Evolutionary conservation across 2,888 invertebrate genomes (phyloP).

Genomic region (Cremastinae sp.): DNA sequence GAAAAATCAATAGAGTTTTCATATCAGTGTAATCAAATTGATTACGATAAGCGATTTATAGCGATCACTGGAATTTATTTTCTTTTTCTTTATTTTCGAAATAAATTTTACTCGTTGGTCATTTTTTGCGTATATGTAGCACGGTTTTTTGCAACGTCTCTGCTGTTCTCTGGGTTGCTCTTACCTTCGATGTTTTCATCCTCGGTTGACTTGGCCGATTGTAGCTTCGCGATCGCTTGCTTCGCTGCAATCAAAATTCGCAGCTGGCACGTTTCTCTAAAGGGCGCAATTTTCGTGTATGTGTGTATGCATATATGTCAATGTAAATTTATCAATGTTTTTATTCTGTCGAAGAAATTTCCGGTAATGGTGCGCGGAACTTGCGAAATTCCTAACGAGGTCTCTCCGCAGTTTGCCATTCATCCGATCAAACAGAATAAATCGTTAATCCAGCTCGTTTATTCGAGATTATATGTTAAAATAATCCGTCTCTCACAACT

Average conservation of each 20-base stretch:
- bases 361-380: slow-evolving; percentile 28
- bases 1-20: neutral
- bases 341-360: slow-evolving; percentile 13
- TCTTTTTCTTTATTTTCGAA: slow-evolving; percentile 4
- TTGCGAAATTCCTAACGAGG: slow-evolving; percentile 30
- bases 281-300: slow-evolving; percentile 49
- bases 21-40: neutral
- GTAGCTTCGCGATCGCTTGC: slow-evolving; percentile 80
- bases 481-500: neutral
- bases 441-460: neutral
- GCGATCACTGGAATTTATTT: neutral
- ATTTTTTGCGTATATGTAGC: slow-evolving; percentile 65
- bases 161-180: slow-evolving; percentile 63
- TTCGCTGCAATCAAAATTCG: slow-evolving; percentile 80
- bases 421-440: neutral
- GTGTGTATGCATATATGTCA: no score
- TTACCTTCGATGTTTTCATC: slow-evolving; percentile 80
- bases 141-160: slow-evolving; percentile 67
- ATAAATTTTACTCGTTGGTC: slow-evolving; percentile 14
- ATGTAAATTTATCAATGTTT: slow-evolving; percentile 37
- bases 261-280: slow-evolving; percentile 77
- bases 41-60: no score
- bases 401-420: slow-evolving; percentile 23
- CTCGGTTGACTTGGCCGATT: slow-evolving; percentile 80
- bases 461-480: neutral